Percentiles rank a stretch among this genome's conserved stretches.
These are phyloP conservation scores for Apamea monoglypha DNA, from an alignment of 2,888 invertebrate species.

Conservation along the genomic window DNA sequence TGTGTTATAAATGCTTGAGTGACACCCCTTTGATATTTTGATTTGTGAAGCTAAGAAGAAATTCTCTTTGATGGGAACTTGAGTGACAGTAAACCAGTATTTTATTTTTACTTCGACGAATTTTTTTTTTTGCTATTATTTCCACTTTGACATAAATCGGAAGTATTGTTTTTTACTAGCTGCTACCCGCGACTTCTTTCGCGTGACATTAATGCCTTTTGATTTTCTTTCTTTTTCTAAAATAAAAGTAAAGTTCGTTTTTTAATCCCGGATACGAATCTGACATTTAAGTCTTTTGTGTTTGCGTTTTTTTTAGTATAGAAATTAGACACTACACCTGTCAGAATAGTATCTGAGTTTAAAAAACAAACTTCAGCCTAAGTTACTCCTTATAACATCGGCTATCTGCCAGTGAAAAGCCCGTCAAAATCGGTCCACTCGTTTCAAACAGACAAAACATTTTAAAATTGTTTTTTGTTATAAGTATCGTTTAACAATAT, in stretches of 20 bases:
- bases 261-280: too few species aligned
- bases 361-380: too few species aligned
- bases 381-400: neutral
- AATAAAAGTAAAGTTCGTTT: neutral
- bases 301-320: too few species aligned
- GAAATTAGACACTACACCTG: too few species aligned
- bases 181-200: neutral
- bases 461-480: too few species aligned
- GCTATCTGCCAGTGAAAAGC: neutral
- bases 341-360: too few species aligned
- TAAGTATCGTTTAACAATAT: too few species aligned
- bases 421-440: neutral
- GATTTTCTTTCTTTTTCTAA: neutral
- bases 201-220: neutral
- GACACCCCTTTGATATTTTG: conserved; percentile 84
- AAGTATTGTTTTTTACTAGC: conserved; percentile 6
- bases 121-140: conserved; percentile 46
- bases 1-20: conserved; percentile 78
- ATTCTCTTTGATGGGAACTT: conserved; percentile 69
- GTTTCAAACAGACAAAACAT: neutral
- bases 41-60: conserved; percentile 71
- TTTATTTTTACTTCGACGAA: conserved; percentile 30
- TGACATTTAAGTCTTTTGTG: too few species aligned
- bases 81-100: conserved; percentile 46
- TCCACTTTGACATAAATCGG: conserved; percentile 31